Evolutionary conservation across 1,140 invertebrate genomes (phyloP).

Genomic region (Colletes gigas): DNA sequence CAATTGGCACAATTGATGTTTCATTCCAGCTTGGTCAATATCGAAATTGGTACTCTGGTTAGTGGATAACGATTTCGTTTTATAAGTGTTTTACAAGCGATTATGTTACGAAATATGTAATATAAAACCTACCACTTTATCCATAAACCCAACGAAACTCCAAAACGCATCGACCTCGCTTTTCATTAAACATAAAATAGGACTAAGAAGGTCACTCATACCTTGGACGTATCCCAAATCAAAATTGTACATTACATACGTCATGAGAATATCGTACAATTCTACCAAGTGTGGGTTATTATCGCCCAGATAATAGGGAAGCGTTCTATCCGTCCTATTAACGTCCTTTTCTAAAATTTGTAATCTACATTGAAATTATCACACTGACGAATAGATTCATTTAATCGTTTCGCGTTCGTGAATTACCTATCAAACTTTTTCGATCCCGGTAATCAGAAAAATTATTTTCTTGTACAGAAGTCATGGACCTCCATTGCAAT

Average conservation of each 20-base stretch:
- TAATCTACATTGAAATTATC: not conserved
- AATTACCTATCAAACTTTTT: conserved; percentile 93
- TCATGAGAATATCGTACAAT: conserved; percentile 97
- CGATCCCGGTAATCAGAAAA: conserved; percentile 95
- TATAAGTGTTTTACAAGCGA: not conserved
- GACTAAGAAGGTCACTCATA: conserved; percentile 98
- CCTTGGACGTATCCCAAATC: conserved; percentile 97
- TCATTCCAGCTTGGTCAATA: conserved; percentile 98
- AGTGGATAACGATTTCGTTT: conserved; percentile 25
- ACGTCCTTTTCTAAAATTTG: conserved; percentile 95
- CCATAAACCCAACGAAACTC: conserved; percentile 99
- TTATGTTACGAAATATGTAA: not conserved
- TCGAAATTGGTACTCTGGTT: conserved; percentile 95
- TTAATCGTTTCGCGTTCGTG: conserved; percentile 15
- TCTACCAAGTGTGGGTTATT: conserved; percentile 93
- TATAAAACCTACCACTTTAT: conserved; percentile 89
- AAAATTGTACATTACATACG: conserved; percentile 99
- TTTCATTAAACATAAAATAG: conserved; percentile 94
- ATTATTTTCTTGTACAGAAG: conserved; percentile 91
- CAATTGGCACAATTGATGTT: conserved; percentile 93
- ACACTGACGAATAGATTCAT: not conserved
- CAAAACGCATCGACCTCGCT: conserved; percentile 99
- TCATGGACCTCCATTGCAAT: conserved; percentile 96
- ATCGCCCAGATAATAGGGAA: conserved; percentile 95
- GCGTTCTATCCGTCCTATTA: conserved; percentile 95